Evolutionary conservation across 2,113 vertebrate genomes (phyloP), one percentile per base, ranked within the genome.

Genomic region (Fulmarus glacialis): DNA sequence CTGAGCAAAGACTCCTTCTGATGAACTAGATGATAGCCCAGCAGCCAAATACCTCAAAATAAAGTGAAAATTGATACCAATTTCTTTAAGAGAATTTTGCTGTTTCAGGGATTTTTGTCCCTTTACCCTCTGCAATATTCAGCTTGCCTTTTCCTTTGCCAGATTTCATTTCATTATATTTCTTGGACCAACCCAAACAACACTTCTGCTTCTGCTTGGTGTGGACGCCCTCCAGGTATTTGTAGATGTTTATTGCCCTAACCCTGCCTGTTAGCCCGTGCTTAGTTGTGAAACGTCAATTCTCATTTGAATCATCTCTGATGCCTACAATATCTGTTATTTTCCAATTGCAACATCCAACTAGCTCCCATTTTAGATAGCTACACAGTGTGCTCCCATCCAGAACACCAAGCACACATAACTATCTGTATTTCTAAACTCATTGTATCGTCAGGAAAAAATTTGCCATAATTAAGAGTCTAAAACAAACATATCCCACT

Each of bases 401-500:
- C 87, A 94, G 60, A 90, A 93, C 85, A 90, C 12, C 45, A 68
- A 94, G 30, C 30, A 62, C 27, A 56, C 43, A 84, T 84, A 93
- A 79, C 29, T 82, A 15, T 55, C 67, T 59, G 16, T 52, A 74
- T 91, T 94, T 92, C 63, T 92, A 88, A 96, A 66, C 40, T 77
- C 64, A 74, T 40, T 85, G n/a, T 90, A 79, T 84, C 16, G 3
- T 91, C 21, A 42, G 36, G 47, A 93, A 97, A 95, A 91, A 78
- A 85, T 4, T 67, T 90, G 12, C 68, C 48, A 16, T 94, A 94
- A 98, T 94, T 94, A 96, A 67, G 75, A 82, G 40, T 58, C 53
- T 90, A 92, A 91, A 96, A 20, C 27, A 93, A 96, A 95, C 68
- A 94, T 81, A 91, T 79, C 71, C 93, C 68, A 87, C 75, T 42